phyloP scores from a whole-genome alignment of 2,113 vertebrate species.

The Ictidomys tridecemlineatus region DNA sequence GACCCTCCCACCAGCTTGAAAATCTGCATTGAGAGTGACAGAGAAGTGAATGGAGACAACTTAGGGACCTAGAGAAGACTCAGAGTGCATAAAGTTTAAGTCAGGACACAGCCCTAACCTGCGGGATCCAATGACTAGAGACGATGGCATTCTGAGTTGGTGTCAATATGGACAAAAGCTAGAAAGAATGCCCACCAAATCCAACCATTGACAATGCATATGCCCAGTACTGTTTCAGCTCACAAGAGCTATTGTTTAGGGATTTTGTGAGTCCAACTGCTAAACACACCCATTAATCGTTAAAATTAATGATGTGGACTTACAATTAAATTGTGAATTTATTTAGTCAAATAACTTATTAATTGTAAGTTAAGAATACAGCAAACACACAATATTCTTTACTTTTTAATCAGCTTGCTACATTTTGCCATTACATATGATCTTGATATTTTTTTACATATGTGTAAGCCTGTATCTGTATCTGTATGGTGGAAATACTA shows the following conservation, averaged over 20 bases:
- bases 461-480: neutral
- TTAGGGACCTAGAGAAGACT: neutral
- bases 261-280: neutral
- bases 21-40: neutral
- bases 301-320: conserved; percentile 25
- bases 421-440: neutral
- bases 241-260: neutral
- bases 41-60: neutral
- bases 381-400: neutral
- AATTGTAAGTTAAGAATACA: neutral
- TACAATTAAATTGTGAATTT: neutral
- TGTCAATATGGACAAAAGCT: neutral
- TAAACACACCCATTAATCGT: neutral
- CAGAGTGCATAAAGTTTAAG: neutral
- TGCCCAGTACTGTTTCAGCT: neutral
- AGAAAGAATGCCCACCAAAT: neutral
- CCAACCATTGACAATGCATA: neutral
- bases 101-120: neutral
- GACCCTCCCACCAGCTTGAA: neutral
- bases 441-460: conserved; percentile 27
- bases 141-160: neutral
- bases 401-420: neutral
- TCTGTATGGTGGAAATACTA: too few species aligned
- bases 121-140: neutral
- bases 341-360: too few species aligned